Conservation (phyloP, 2,113 vertebrate genomes). For the Syngnathoides biaculeatus region DNA sequence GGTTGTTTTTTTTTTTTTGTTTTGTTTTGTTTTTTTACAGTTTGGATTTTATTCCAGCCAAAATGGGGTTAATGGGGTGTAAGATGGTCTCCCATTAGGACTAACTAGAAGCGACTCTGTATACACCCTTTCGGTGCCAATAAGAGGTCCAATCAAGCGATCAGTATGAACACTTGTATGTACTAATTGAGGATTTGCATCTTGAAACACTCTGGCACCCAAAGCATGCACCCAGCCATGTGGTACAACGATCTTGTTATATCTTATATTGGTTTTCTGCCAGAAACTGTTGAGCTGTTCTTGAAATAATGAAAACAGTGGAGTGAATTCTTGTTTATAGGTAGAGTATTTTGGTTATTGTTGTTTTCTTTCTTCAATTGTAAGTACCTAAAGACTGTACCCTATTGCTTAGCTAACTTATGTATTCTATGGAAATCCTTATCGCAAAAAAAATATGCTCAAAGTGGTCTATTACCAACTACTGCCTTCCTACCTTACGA, state of each 20-base stretch:
- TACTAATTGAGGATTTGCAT: background rate
- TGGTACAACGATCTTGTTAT: background rate
- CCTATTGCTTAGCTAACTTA: background rate
- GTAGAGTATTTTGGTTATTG: background rate
- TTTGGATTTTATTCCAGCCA: background rate
- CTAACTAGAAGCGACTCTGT: background rate
- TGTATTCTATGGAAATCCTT: background rate
- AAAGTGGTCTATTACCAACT: background rate
- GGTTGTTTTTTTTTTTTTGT: too few species aligned
- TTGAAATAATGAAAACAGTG: background rate
- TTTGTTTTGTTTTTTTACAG: background rate
- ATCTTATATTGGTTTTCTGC: background rate
- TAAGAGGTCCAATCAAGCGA: background rate
- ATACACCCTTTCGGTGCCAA: background rate
- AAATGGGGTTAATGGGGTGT: background rate
- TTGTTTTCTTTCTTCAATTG: too few species aligned
- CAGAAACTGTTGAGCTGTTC: background rate
- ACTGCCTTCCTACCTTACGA: background rate
- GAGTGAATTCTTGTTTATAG: background rate
- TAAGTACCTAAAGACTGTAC: background rate
- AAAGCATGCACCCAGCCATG: background rate
- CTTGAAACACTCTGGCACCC: background rate
- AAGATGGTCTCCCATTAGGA: background rate
- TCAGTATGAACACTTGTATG: constrained; percentile 2
- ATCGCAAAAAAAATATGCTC: background rate